phyloP scores from a whole-genome alignment of 2,888 invertebrate genomes.

The Meliscaeva auricollis region DNA sequence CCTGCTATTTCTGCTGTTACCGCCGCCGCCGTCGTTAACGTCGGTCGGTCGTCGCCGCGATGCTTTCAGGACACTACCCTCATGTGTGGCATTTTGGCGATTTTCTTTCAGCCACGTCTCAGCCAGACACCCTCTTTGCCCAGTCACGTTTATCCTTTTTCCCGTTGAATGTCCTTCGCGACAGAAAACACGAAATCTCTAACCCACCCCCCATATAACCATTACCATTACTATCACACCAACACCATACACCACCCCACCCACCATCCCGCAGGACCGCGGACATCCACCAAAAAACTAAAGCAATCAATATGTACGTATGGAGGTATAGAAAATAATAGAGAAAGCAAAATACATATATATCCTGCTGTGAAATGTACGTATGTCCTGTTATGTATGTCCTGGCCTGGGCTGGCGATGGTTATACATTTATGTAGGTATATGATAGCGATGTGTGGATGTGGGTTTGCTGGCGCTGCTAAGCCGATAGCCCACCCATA shows the following conservation, averaged over 20 bases:
- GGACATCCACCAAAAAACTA: constrained; percentile 73
- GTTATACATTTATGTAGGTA: too few relatives aligned
- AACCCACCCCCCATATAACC: constrained; percentile 30
- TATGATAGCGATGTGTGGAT: constrained; percentile 64
- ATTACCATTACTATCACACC: constrained; percentile 12
- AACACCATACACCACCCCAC: constrained; percentile 13
- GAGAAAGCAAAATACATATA: constrained; percentile 69
- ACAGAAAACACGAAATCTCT: constrained; percentile 68
- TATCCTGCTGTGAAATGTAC: constrained; percentile 65
- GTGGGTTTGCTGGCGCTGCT: constrained; percentile 72
- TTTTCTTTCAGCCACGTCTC: constrained; percentile 66
- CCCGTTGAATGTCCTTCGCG: constrained; percentile 73
- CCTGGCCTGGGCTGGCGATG: constrained; percentile 26
- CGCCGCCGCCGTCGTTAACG: constrained; percentile 43
- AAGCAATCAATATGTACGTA: constrained; percentile 72
- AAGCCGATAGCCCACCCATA: constrained; percentile 75
- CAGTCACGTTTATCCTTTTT: constrained; percentile 71
- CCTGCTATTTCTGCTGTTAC: constrained; percentile 54
- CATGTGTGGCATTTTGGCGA: constrained; percentile 70
- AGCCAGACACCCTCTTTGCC: constrained; percentile 54
- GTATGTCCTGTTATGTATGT: constrained; percentile 58
- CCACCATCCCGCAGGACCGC: constrained; percentile 43
- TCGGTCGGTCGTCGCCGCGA: constrained; percentile 43
- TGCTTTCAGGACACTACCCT: constrained; percentile 71
- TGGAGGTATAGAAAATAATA: constrained; percentile 69